Percentiles rank a stretch among this genome's conserved stretches.
These are phyloP conservation scores for Gambusia affinis DNA, from an alignment of 2,113 vertebrate genomes.

Conservation along the genomic window DNA sequence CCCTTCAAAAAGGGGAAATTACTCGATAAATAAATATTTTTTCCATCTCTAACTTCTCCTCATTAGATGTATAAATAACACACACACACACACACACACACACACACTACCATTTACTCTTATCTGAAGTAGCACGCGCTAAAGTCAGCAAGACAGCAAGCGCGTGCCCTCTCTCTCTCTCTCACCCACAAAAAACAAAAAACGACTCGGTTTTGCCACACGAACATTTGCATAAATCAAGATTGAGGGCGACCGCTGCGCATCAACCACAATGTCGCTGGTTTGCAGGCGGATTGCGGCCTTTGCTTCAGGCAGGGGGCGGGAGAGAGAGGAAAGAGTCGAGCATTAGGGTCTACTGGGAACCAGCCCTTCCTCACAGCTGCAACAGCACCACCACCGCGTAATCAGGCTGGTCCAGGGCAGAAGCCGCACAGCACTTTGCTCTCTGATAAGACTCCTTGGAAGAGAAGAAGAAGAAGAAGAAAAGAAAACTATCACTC, in stretches of 20 bases:
- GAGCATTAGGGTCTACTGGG: slow-evolving; percentile 38
- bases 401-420: slow-evolving; percentile 78
- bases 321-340: slow-evolving; percentile 61
- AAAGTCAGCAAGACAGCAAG: not conserved
- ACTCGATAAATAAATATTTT: no score
- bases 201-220: slow-evolving; percentile 21
- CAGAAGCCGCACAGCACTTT: slow-evolving; percentile 56
- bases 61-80: no score
- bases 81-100: no score
- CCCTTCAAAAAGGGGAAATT: no score
- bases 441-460: slow-evolving; percentile 75
- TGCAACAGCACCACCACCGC: slow-evolving; percentile 24
- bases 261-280: slow-evolving; percentile 6
- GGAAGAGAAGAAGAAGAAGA: slow-evolving; percentile 61
- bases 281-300: slow-evolving; percentile 13
- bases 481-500: slow-evolving; percentile 43
- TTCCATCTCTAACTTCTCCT: no score
- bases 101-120: no score
- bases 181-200: not conserved
- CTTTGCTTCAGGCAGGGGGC: slow-evolving; percentile 76
- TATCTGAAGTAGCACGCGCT: no score
- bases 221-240: slow-evolving; percentile 41
- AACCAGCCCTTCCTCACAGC: slow-evolving; percentile 48
- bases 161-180: not conserved
- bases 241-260: slow-evolving; percentile 23